These are phyloP conservation scores for Lasioglossum albipes DNA, from an alignment of 1,140 invertebrate species.

Conservation along the genomic window DNA sequence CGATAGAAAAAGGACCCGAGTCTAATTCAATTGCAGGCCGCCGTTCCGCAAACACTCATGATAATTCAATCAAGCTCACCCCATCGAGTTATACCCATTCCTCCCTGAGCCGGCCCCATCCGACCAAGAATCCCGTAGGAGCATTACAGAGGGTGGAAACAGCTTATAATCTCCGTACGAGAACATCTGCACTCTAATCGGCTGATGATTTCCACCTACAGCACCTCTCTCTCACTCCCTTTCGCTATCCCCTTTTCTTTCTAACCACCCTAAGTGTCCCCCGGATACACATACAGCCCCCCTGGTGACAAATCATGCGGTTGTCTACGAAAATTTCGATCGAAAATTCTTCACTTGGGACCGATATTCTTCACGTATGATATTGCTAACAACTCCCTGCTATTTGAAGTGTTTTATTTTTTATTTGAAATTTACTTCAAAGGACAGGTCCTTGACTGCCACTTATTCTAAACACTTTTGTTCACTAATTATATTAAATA, in stretches of 20 bases:
- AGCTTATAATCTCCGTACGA: constrained; percentile 76
- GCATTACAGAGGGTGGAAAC: constrained; percentile 56
- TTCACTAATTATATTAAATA: too few species aligned
- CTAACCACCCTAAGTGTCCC: neutral
- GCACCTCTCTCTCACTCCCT: constrained; percentile 15
- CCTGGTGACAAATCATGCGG: constrained; percentile 15
- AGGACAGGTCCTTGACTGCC: too few species aligned
- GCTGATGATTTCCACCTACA: constrained; percentile 73
- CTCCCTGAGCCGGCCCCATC: constrained; percentile 25
- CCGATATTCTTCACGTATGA: neutral
- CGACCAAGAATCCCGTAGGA: constrained; percentile 55
- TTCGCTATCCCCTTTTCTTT: constrained; percentile 3
- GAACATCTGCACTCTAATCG: constrained; percentile 80
- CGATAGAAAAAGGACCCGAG: constrained; percentile 65
- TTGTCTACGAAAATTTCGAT: constrained; percentile 3
- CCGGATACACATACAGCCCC: neutral
- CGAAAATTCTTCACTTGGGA: neutral
- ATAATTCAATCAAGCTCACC: constrained; percentile 79
- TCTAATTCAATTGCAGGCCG: constrained; percentile 79
- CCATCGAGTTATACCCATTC: constrained; percentile 57
- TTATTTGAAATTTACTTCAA: too few species aligned
- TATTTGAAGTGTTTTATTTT: too few species aligned
- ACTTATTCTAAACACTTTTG: too few species aligned
- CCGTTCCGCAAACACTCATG: constrained; percentile 80
- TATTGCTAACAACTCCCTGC: too few species aligned